Conservation (phyloP, 2,797 vertebrate species). For the Epinephelus coioides region DNA sequence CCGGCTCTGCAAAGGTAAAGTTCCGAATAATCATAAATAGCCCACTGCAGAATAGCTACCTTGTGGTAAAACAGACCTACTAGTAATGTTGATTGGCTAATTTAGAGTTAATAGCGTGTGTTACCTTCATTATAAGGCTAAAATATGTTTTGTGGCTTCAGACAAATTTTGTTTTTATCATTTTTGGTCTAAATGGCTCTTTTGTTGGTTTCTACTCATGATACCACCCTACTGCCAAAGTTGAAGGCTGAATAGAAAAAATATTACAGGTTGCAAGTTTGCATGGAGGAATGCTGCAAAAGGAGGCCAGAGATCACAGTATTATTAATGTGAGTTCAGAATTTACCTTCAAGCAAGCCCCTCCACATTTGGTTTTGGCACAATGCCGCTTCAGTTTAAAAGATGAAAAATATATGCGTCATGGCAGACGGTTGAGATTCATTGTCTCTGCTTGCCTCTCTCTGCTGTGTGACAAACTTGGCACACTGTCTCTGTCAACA, state of each 20-base stretch:
- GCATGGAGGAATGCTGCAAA: slow-evolving; percentile 31
- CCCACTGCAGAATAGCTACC: too few relatives aligned
- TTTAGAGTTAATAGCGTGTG: too few relatives aligned
- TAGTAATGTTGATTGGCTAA: too few relatives aligned
- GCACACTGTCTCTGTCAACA: slow-evolving; percentile 59
- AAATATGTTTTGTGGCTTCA: too few relatives aligned
- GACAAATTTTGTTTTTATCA: too few relatives aligned
- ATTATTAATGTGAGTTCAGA: slow-evolving; percentile 18
- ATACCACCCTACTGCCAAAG: slow-evolving; percentile 49
- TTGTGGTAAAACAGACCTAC: too few relatives aligned
- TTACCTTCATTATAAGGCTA: too few relatives aligned
- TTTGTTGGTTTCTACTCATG: slow-evolving; percentile 23
- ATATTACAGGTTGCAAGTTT: slow-evolving; percentile 37
- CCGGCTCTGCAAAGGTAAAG: too few relatives aligned
- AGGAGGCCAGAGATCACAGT: slow-evolving; percentile 27
- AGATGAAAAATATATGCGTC: slow-evolving; percentile 31
- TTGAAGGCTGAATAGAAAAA: slow-evolving; percentile 39
- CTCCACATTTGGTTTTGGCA: slow-evolving; percentile 20
- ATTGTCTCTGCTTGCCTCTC: slow-evolving; percentile 56
- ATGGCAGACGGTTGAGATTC: slow-evolving; percentile 39
- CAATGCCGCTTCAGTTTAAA: slow-evolving; percentile 37
- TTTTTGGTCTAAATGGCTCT: too few relatives aligned
- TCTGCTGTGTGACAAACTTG: slow-evolving; percentile 58
- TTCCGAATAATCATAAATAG: too few relatives aligned
- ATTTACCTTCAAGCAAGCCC: slow-evolving; percentile 17